Base-by-base conservation (phyloP, 2,113 vertebrate species). In the chimpanzee (Pan troglodytes) region DNA sequence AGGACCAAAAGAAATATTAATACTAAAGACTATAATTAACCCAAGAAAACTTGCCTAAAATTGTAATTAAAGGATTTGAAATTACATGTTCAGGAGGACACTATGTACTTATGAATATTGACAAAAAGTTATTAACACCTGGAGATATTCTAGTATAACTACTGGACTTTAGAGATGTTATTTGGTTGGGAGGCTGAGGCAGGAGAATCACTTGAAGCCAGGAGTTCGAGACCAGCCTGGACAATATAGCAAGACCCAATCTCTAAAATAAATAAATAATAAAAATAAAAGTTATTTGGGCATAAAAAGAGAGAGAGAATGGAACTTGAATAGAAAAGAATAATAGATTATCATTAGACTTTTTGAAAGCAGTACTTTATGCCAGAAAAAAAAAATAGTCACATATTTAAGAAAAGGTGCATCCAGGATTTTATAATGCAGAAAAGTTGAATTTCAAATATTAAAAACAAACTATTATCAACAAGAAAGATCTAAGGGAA, bases 371-470 rank as follows among this genome's bases (percentile, higher is more conserved):
- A 38, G 45, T 8, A 18, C 57, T 86, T 59, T 13, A 90, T 61
- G 27, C 35, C 64, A 43, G 45, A 45, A 76, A 83, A 55, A 38
- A 16, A 68, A 79, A 38, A 43, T 4, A 72, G 70, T n/a, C 52
- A 64, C 0, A 10, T 83, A 80, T 61, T 78, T 48, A 50, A 89
- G 80, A 81, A 94, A 92, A 81, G n/a, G 2, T 45, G 38, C 13
- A 40, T 8, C 20, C 27, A 80, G 45, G 61, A 80, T 55, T 80
- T 84, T 38, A 75, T 68, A 85, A 32, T 45, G 18, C 23, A 81
- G 27, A 35, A 93, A 96, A 89, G 59, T 7, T 80, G 88, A 92
- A 75, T 72, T 96, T 92, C 38, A 89, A 95, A 18, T 84, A 57
- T 30, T 25, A 38, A 80, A 84, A 75, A 30, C 7, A 78, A 61